A percentile compares a stretch with the other conserved stretches of the same genome.
phyloP scores from a whole-genome alignment of 1,140 invertebrate genomes.

The Sarcophaga bullata region DNA sequence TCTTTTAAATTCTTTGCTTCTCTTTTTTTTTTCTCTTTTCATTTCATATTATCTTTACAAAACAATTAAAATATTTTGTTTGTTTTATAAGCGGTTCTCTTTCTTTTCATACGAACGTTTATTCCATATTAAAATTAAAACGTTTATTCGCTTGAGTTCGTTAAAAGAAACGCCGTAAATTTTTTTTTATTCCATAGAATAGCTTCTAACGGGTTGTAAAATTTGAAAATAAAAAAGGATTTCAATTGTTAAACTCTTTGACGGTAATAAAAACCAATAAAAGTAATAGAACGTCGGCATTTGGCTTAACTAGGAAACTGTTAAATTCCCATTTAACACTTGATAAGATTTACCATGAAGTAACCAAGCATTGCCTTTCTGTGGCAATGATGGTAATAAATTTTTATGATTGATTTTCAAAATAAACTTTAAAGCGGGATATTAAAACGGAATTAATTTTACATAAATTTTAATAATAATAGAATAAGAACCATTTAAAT shows the following conservation, averaged over 20 bases:
- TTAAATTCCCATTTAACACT: constrained; percentile 8
- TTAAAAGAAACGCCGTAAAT: not conserved
- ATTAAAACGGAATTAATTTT: not conserved
- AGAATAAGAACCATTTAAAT: too few species aligned
- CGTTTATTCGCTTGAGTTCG: not conserved
- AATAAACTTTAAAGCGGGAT: not conserved
- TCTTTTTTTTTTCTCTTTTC: not conserved
- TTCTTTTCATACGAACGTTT: not conserved
- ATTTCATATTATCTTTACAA: not conserved
- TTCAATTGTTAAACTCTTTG: constrained; percentile 7
- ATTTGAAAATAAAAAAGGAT: not conserved
- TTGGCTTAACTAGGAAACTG: not conserved
- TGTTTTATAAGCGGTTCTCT: not conserved
- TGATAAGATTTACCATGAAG: not conserved
- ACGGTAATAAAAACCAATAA: not conserved
- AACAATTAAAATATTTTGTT: constrained; percentile 18
- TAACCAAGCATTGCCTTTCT: too few species aligned
- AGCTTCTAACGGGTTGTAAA: too few species aligned
- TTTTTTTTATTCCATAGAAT: too few species aligned
- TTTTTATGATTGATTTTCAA: constrained; percentile 19
- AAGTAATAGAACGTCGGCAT: too few species aligned
- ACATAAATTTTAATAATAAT: not conserved
- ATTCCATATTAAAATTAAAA: not conserved
- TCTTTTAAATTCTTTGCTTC: not conserved
- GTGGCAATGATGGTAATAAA: not conserved